Percentiles rank a stretch among this genome's conserved stretches.
Conservation (phyloP, 2,113 vertebrate species). For the Dunckerocampus dactyliophorus region DNA sequence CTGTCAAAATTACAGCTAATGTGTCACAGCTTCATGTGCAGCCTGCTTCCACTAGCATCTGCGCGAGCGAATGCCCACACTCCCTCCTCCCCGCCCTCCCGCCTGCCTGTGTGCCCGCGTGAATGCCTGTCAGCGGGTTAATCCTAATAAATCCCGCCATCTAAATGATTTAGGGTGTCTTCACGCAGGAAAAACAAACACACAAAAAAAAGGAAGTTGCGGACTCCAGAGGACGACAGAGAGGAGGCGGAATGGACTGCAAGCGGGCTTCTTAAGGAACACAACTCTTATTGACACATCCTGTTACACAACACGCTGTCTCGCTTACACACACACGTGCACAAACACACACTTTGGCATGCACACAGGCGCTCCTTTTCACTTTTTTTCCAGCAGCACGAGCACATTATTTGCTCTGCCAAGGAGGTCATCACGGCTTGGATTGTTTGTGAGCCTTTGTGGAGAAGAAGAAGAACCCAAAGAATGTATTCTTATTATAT, state of each 20-base stretch:
- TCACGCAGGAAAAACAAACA: slow-evolving; percentile 41
- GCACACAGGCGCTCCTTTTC: slow-evolving; percentile 1
- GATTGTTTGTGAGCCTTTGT: neutral
- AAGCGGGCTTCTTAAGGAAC: neutral
- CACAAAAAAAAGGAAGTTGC: slow-evolving; percentile 23
- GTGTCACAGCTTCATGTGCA: neutral
- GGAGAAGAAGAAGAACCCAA: too few species aligned
- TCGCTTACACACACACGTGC: neutral
- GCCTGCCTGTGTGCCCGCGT: slow-evolving; percentile 5
- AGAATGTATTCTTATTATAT: too few species aligned
- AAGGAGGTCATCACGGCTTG: slow-evolving; percentile 1
- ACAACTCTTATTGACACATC: neutral
- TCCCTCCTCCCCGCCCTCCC: neutral
- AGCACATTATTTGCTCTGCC: slow-evolving; percentile 4
- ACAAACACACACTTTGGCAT: slow-evolving; percentile 6
- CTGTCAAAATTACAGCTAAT: slow-evolving; percentile 1
- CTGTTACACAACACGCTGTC: neutral
- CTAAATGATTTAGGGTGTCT: slow-evolving; percentile 43
- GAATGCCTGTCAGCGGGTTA: slow-evolving; percentile 44
- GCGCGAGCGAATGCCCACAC: neutral
- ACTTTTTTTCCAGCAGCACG: slow-evolving; percentile 12
- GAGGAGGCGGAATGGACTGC: slow-evolving; percentile 12
- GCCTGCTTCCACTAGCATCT: neutral
- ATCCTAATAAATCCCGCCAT: slow-evolving; percentile 49
- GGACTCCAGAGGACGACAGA: slow-evolving; percentile 2